phyloP scores from a whole-genome alignment of 2,888 invertebrate genomes.

The Auanema sp. region DNA sequence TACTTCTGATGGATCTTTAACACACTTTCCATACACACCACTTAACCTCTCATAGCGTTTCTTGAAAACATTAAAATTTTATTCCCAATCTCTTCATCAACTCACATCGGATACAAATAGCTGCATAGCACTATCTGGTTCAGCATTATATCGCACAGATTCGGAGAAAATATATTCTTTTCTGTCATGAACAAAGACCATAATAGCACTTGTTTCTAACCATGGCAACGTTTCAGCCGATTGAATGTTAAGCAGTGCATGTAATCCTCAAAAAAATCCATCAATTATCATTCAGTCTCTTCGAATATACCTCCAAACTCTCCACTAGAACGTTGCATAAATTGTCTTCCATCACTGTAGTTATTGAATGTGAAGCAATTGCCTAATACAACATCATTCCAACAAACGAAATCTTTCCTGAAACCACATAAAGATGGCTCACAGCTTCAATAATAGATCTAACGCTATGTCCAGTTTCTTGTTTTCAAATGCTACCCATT shows the following conservation, averaged over 20 bases:
- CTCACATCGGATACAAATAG: no score
- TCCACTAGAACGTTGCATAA: no score
- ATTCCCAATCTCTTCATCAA: background rate
- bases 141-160: constrained; percentile 41
- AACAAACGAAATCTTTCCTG: constrained; percentile 30
- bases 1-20: constrained; percentile 35
- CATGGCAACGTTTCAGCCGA: constrained; percentile 44
- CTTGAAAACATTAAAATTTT: constrained; percentile 7
- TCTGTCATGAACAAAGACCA: constrained; percentile 41
- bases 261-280: constrained; percentile 23
- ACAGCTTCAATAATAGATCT: no score
- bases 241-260: constrained; percentile 33
- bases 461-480: constrained; percentile 29
- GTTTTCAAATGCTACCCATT: constrained; percentile 48
- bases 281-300: background rate
- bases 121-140: constrained; percentile 21
- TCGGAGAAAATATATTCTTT: constrained; percentile 44
- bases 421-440: no score
- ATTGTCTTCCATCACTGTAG: background rate
- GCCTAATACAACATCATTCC: constrained; percentile 47
- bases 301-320: no score
- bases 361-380: constrained; percentile 54
- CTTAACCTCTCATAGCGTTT: constrained; percentile 24
- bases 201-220: constrained; percentile 41
- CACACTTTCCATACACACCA: constrained; percentile 40